Conservation (phyloP, 2,888 invertebrate genomes). For the Epicampocera succincta region DNA sequence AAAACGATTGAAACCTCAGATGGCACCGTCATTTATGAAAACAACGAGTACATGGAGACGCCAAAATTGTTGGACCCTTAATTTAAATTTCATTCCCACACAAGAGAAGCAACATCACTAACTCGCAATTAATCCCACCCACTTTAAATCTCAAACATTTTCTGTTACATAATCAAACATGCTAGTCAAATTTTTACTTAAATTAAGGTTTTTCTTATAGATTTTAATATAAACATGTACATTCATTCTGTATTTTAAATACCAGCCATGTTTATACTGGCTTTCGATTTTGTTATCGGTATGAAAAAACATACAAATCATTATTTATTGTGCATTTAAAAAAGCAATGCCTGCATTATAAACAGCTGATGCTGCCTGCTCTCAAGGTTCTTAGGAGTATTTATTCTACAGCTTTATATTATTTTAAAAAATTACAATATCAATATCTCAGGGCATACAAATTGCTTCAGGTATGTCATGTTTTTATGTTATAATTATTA, state of each 20-base stretch:
- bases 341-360: constrained; percentile 41
- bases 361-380: too few relatives aligned
- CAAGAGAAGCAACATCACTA: constrained; percentile 30
- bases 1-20: constrained; percentile 80
- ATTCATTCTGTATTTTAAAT: constrained; percentile 9
- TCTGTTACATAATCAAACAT: constrained; percentile 29
- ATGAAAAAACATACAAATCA: constrained; percentile 12
- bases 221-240: constrained; percentile 33
- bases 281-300: constrained; percentile 56
- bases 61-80: constrained; percentile 71
- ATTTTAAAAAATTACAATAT: too few relatives aligned
- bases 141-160: constrained; percentile 19
- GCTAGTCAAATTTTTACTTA: constrained; percentile 57
- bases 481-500: constrained; percentile 54
- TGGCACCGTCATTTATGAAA: constrained; percentile 78
- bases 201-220: constrained; percentile 46
- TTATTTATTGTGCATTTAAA: constrained; percentile 18
- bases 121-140: constrained; percentile 67
- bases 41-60: constrained; percentile 73
- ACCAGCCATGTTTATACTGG: constrained; percentile 64
- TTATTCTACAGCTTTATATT: constrained; percentile 14
- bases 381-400: too few relatives aligned
- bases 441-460: too few relatives aligned
- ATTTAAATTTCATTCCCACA: constrained; percentile 4
- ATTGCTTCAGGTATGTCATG: too few relatives aligned